These are phyloP conservation scores for Montipora efflorescens DNA, from an alignment of 64 coral and sea anemone species.

Conservation along the genomic window DNA sequence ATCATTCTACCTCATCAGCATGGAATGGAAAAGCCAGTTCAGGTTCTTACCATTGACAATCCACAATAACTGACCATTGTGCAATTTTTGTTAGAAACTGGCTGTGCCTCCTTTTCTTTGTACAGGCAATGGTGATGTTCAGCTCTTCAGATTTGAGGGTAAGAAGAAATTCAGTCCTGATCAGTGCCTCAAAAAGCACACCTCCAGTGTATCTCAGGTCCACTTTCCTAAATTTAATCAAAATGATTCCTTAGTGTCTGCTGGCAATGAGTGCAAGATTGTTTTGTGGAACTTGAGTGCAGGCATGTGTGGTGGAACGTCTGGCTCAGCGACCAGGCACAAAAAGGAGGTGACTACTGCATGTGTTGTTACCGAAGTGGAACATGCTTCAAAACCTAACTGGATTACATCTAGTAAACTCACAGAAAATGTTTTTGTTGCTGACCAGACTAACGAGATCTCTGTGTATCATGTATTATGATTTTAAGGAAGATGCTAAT, in stretches of 20 bases:
- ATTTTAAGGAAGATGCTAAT: background rate
- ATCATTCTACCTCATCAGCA: too few species aligned
- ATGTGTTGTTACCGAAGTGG: constrained; percentile 35
- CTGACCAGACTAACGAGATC: constrained; percentile 80
- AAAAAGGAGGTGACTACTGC: background rate
- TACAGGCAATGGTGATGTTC: constrained; percentile 86
- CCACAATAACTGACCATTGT: too few species aligned
- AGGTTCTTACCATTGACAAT: too few species aligned
- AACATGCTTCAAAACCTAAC: constrained; percentile 90
- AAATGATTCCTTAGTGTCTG: constrained; percentile 72
- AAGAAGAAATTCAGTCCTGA: constrained; percentile 78
- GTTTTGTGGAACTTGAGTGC: constrained; percentile 64
- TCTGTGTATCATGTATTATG: constrained; percentile 71
- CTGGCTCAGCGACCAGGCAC: background rate
- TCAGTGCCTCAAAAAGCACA: constrained; percentile 66
- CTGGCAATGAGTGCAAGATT: constrained; percentile 92
- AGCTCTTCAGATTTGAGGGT: constrained; percentile 92
- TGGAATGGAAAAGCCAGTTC: too few species aligned
- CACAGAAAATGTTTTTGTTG: constrained; percentile 73
- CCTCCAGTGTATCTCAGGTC: constrained; percentile 83
- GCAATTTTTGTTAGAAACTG: too few species aligned
- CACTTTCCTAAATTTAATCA: constrained; percentile 78
- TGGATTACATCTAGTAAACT: constrained; percentile 80
- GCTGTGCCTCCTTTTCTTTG: background rate
- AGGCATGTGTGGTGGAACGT: background rate